Evolutionary conservation across 35 echinoderm and acorn worm species (phyloP), one percentile per base, ranked within the genome.

Genomic region (Holothuria glaberrima): DNA sequence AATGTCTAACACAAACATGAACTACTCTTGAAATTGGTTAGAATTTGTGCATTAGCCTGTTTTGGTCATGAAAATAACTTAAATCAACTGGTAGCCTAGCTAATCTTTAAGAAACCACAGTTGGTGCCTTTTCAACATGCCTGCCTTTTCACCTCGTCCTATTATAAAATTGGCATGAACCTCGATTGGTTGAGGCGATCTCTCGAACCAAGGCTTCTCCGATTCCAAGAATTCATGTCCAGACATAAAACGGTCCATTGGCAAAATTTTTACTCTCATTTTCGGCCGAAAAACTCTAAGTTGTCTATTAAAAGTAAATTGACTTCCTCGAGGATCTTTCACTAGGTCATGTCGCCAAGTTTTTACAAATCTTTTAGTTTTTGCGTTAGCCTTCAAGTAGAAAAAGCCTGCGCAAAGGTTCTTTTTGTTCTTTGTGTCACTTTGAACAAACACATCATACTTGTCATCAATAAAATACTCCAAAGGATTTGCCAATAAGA

Each of bases 161-260:
- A 79, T 36, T 50, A 79, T 20, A 79, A 79, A 79, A 50, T 79
- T 79, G 19, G 75, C 75, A 44, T 79, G 75, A 79, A 79, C 45
- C 33, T 79, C 75, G 18, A 79, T 25, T 21, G 75, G 75, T 79
- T 79, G 32, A 16, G 75, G 32, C 32, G 32, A 14, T 50, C 32
- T 79, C 75, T 79, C 28, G 35, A 19, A 30, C 75, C 75, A 79
- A 36, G 75, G 34, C 18, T 16, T 16, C 22, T 50, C 25, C 20
- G 9, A 19, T 14, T 17, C 18, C 18, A 22, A 12, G 75, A 79
- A 50, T 19, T 17, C 33, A 12, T 38, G 32, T 16, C 75, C 75
- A n/a, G 75, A 79, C 34, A 79, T 30, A 50, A 79, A 79, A 24
- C 18, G 26, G 18, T 79, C 30, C 27, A 19, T 79, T 13, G 75